Conservation (phyloP, 2,797 vertebrate species). For the Tokudaia tokunoshimensis region DNA sequence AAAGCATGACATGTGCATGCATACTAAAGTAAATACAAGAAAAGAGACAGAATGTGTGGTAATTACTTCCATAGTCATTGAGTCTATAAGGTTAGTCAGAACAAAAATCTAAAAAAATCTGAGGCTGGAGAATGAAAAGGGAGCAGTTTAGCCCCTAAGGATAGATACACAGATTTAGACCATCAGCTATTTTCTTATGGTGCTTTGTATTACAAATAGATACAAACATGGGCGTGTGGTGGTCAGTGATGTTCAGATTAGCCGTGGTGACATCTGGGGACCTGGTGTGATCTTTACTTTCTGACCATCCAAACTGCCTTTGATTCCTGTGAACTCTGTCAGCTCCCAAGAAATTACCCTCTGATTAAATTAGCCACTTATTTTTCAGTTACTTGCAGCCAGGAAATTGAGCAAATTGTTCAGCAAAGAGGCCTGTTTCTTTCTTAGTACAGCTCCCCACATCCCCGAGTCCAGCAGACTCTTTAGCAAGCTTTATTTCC, state of each 20-base stretch:
- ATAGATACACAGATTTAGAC: neutral
- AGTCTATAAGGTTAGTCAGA: neutral
- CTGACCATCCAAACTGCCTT: neutral
- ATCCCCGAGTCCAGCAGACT: neutral
- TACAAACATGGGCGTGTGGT: fast-evolving
- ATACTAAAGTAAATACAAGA: neutral
- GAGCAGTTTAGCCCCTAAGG: neutral
- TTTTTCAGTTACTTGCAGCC: neutral
- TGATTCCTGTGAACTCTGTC: neutral
- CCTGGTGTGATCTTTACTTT: neutral
- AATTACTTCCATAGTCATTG: neutral
- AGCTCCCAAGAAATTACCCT: slow-evolving; percentile 23
- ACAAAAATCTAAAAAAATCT: neutral
- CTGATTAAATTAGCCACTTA: slow-evolving; percentile 16
- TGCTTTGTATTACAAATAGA: neutral
- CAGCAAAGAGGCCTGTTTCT: neutral
- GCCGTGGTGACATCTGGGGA: neutral
- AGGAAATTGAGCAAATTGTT: neutral
- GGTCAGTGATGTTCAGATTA: neutral
- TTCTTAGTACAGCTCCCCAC: neutral
- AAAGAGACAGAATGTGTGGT: neutral
- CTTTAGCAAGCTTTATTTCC: neutral
- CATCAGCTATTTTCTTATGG: neutral
- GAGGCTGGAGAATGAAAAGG: neutral
- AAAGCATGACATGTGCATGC: too few species aligned